Conservation (phyloP, 2,113 vertebrate species). For the Bucco capensis region DNA sequence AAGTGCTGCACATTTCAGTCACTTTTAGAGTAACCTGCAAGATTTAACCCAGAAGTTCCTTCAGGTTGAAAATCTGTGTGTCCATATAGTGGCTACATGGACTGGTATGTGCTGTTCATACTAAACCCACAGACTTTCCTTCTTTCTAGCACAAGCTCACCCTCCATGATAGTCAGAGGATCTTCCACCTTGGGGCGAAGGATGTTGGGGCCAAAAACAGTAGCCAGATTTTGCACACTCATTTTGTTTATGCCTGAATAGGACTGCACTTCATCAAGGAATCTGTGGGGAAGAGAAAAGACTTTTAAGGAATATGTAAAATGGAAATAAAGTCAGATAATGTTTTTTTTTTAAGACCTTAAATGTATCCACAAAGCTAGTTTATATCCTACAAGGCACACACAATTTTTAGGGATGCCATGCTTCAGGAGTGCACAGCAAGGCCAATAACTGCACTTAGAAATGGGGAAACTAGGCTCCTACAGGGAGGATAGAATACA, state of each 20-base stretch:
- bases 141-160: slow-evolving; percentile 64
- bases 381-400: not conserved
- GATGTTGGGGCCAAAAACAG: slow-evolving; percentile 96
- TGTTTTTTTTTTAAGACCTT: not conserved
- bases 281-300: slow-evolving; percentile 71
- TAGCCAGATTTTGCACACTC: slow-evolving; percentile 96
- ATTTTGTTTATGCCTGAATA: slow-evolving; percentile 97
- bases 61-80: not conserved
- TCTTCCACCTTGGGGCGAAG: slow-evolving; percentile 94
- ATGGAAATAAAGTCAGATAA: not conserved
- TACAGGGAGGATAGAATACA: not conserved
- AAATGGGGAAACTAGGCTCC: not conserved
- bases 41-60: not conserved
- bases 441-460: not conserved
- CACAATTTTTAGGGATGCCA: not conserved
- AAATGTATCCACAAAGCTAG: not conserved
- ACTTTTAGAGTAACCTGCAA: not conserved
- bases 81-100: not conserved
- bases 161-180: slow-evolving; percentile 96
- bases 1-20: not conserved
- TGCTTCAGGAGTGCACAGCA: not conserved
- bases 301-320: not conserved
- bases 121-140: not conserved
- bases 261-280: slow-evolving; percentile 97
- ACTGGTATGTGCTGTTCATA: not conserved